Conservation (phyloP, 2,888 invertebrate genomes). For the Euclidia mi region DNA sequence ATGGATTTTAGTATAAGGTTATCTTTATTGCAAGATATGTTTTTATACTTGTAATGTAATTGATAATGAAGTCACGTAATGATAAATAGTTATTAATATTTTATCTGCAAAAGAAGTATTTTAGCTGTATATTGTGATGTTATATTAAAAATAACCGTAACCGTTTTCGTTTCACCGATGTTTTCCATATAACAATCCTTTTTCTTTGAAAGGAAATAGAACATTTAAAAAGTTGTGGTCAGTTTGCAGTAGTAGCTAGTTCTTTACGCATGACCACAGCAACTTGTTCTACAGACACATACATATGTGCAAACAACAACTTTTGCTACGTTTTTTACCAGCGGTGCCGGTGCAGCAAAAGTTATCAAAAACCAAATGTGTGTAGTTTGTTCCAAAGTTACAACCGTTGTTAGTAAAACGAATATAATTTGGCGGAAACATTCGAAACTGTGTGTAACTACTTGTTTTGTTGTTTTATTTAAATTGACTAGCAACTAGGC, state of each 20-base stretch:
- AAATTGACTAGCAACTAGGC: neutral
- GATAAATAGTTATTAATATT: neutral
- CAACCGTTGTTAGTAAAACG: neutral
- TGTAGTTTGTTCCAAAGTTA: constrained; percentile 7
- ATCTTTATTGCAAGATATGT: neutral
- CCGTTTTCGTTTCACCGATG: too few relatives aligned
- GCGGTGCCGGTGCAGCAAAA: neutral
- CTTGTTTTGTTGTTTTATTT: too few relatives aligned
- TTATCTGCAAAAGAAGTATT: too few relatives aligned
- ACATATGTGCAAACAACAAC: too few relatives aligned
- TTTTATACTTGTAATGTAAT: neutral
- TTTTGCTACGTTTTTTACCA: constrained; percentile 1
- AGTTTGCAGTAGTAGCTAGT: too few relatives aligned
- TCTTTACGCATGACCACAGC: too few relatives aligned
- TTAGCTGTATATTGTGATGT: too few relatives aligned
- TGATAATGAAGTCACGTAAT: neutral
- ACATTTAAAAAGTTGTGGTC: too few relatives aligned
- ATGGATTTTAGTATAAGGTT: constrained; percentile 3
- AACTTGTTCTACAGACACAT: neutral
- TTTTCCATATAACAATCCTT: too few relatives aligned
- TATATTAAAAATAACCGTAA: too few relatives aligned
- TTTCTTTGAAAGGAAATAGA: too few relatives aligned
- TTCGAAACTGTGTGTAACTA: neutral
- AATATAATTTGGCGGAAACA: constrained; percentile 5
- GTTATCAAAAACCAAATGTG: constrained; percentile 6